Base-by-base conservation (phyloP, 35 echinoderm and acorn worm genomes). In the Apostichopus japonicus region DNA sequence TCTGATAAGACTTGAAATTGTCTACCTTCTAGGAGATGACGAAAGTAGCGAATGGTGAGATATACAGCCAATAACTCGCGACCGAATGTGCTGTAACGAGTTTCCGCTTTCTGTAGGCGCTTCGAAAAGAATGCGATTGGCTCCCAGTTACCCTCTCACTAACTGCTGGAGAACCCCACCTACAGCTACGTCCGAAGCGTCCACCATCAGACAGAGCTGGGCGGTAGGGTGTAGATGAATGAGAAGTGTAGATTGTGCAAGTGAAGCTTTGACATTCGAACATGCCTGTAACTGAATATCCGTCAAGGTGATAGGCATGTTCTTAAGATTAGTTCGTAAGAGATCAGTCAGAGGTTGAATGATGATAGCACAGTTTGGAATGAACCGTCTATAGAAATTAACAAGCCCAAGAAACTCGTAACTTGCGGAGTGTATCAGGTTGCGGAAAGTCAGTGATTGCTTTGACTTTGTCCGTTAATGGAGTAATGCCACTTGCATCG, bases 361-460 rank as follows among this genome's bases (percentile, higher is more conserved):
- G 23, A 86, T 93, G 15, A 24, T 23, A 7, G 92, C 65, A 86
- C 92, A 93, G 52, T 77, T 1, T 72, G 92, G 83, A 77, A 93
- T 87, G 59, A 93, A 93, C 24, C 92, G 79, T 6, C 92, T 55
- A 67, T 93, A 87, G 21, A 93, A 93, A 56, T 93, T 93, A 33
- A 87, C 24, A 5, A 86, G 54, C 17, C 92, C 80, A 0, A 93
- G 65, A 33, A 93, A 93, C 92, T 53, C 92, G 55, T 14, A 93
- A 33, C 55, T 93, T 93, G 25, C 56, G 56, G 17, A 93, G 92
- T 5, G 80, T 22, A 25, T 52, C 4, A 72, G 92, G 92, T 23
- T 9, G 5, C 7, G 92, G 79, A 77, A 93, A 84, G 8, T 86
- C 72, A 2, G 22, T 23, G 79, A 96, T 91, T 9, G 92, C 92